phyloP scores from a whole-genome alignment of 2,888 invertebrate genomes.

The Hirtodrosophila trivittata region DNA sequence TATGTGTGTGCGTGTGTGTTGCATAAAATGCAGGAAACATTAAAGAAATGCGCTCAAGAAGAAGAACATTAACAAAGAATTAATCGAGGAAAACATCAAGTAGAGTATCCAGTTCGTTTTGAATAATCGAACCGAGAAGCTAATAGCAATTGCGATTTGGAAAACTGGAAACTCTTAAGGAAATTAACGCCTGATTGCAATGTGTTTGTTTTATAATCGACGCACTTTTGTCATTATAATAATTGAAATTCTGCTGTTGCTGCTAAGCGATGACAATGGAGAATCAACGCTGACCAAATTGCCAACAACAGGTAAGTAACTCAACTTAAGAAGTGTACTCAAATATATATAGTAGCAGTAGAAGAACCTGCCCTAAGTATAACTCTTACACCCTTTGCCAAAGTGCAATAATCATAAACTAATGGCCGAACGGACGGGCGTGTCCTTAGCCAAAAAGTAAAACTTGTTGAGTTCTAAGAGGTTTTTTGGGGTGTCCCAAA shows the following conservation, averaged over 20 bases:
- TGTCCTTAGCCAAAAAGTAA: constrained; percentile 47
- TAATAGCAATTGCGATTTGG: constrained; percentile 32
- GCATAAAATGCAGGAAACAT: constrained; percentile 43
- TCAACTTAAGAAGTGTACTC: background rate
- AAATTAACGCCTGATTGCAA: constrained; percentile 86
- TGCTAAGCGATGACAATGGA: constrained; percentile 76
- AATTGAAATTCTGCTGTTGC: constrained; percentile 80
- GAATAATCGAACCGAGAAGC: constrained; percentile 7
- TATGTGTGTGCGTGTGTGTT: constrained; percentile 22
- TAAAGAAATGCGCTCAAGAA: constrained; percentile 41
- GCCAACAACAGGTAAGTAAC: constrained; percentile 79
- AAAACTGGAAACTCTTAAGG: constrained; percentile 39
- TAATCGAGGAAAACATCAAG: constrained; percentile 3
- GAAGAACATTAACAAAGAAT: constrained; percentile 25
- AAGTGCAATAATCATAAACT: constrained; percentile 67
- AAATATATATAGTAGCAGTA: no score
- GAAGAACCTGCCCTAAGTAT: background rate
- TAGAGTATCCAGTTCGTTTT: constrained; percentile 7
- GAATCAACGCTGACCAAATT: constrained; percentile 70
- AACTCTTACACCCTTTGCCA: constrained; percentile 19
- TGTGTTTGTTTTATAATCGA: constrained; percentile 88
- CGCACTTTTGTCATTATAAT: constrained; percentile 86
- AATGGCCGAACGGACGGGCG: constrained; percentile 63
- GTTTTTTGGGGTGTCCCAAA: constrained; percentile 1
- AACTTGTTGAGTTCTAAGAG: constrained; percentile 66